Conservation (phyloP, 2,888 invertebrate genomes). For the Blastobasis adustella region DNA sequence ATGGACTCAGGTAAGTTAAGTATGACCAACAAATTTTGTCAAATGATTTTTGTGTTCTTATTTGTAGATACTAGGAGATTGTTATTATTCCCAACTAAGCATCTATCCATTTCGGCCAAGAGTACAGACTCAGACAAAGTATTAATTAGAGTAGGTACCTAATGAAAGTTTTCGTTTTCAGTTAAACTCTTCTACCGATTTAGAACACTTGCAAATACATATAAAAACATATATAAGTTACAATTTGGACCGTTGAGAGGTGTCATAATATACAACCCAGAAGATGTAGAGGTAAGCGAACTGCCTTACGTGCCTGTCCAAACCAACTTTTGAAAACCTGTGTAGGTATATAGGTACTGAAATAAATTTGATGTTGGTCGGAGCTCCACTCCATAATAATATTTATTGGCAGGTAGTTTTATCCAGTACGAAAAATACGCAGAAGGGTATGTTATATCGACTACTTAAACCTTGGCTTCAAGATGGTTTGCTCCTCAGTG, state of each 20-base stretch:
- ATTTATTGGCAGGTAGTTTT: conserved; percentile 46
- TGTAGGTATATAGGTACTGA: too few species aligned
- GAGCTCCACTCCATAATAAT: too few species aligned
- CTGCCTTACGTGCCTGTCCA: too few species aligned
- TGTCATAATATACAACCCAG: conserved; percentile 50
- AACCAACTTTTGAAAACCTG: too few species aligned
- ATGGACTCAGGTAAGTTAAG: not conserved
- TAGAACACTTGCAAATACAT: conserved; percentile 17
- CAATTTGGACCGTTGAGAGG: conserved; percentile 17
- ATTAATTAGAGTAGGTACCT: too few species aligned
- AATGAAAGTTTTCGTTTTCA: conserved; percentile 11
- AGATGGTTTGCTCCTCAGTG: conserved; percentile 68
- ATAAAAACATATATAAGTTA: conserved; percentile 22
- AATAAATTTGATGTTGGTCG: too few species aligned
- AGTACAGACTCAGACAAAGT: too few species aligned
- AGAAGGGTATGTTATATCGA: conserved; percentile 65
- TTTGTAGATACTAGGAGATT: too few species aligned
- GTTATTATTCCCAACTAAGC: too few species aligned
- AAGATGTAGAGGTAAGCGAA: conserved; percentile 57
- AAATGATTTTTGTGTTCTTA: too few species aligned
- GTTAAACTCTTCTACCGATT: conserved; percentile 34
- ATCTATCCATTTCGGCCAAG: too few species aligned
- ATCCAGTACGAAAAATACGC: conserved; percentile 58
- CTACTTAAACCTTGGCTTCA: conserved; percentile 69
- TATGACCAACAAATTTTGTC: too few species aligned